A percentile compares a stretch with the other conserved stretches of the same genome.
Conservation (phyloP, 2,888 invertebrate species). For the Germaria angustata region DNA sequence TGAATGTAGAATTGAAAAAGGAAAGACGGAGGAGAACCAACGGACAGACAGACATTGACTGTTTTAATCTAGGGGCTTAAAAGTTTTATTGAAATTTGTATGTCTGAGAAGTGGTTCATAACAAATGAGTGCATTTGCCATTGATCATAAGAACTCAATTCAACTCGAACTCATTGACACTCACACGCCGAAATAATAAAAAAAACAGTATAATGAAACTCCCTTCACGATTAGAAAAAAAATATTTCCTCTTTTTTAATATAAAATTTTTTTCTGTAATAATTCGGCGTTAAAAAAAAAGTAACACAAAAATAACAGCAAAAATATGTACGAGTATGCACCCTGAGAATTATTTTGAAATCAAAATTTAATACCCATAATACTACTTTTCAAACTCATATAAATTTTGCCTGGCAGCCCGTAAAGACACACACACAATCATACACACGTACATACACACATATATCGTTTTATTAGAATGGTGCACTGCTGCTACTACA, state of each 20-base stretch:
- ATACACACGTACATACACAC: not conserved
- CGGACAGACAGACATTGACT: not conserved
- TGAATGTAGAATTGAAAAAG: constrained; percentile 27
- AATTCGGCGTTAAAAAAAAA: constrained; percentile 56
- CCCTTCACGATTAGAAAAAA: constrained; percentile 45
- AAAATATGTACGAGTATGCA: constrained; percentile 22
- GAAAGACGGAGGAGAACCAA: not conserved
- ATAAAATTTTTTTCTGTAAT: constrained; percentile 26
- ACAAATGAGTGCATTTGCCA: constrained; percentile 6
- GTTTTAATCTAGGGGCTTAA: constrained; percentile 32
- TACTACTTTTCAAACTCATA: constrained; percentile 18
- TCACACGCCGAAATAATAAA: not conserved
- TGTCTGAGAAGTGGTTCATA: constrained; percentile 6
- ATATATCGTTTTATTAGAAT: constrained; percentile 14
- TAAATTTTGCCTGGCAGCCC: constrained; percentile 3
- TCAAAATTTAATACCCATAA: constrained; percentile 59
- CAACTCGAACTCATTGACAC: constrained; percentile 1
- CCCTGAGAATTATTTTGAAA: constrained; percentile 59
- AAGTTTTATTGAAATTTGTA: constrained; percentile 30
- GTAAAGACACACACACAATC: not conserved
- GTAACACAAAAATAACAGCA: constrained; percentile 1
- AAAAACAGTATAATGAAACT: not conserved
- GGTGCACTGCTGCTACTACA: constrained; percentile 30
- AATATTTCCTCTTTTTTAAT: constrained; percentile 24
- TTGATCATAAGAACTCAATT: constrained; percentile 14